Conservation (phyloP, 2,888 invertebrate genomes). For the Lasiommata megera region DNA sequence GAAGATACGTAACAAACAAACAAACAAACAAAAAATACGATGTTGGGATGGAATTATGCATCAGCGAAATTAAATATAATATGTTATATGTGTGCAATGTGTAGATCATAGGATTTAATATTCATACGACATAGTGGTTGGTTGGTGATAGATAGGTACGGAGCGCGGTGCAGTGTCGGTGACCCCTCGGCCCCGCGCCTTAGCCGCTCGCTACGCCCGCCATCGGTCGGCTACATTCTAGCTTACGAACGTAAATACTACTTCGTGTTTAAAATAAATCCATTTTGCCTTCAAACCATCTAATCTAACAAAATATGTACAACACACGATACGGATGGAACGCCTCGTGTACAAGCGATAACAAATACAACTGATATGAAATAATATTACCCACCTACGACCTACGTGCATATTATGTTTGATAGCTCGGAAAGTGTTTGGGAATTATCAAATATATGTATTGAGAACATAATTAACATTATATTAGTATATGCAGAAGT, state of each 20-base stretch:
- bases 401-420: background rate
- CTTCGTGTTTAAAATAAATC: conserved; percentile 3
- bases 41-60: no score
- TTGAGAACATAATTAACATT: no score
- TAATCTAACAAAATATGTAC: background rate
- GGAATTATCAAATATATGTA: no score
- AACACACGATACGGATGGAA: background rate
- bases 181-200: conserved; percentile 69
- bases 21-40: no score
- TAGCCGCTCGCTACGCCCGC: conserved; percentile 46
- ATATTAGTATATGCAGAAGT: no score
- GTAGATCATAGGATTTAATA: background rate
- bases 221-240: conserved; percentile 40
- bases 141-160: conserved; percentile 42
- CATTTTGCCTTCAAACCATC: background rate
- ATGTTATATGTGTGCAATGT: background rate
- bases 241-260: conserved; percentile 45
- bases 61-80: background rate
- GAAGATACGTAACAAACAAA: no score
- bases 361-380: background rate
- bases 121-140: conserved; percentile 20
- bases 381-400: background rate
- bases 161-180: conserved; percentile 60
- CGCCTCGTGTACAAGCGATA: conserved; percentile 1
- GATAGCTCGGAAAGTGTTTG: no score